Evolutionary conservation across 2,113 vertebrate genomes (phyloP).

Genomic region (Corythoichthys intestinalis): DNA sequence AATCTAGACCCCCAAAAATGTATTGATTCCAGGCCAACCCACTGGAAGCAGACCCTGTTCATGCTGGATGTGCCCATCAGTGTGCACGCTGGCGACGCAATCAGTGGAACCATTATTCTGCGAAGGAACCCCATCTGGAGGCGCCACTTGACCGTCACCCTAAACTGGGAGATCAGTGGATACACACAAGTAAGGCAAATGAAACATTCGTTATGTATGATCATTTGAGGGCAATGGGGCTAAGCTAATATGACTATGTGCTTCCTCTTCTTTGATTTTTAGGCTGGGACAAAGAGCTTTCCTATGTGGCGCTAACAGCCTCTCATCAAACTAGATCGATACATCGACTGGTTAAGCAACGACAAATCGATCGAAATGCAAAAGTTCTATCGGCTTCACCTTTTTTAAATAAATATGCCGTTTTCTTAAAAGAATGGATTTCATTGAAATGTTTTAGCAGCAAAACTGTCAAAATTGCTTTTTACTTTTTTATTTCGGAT

Average conservation of each 20-base stretch:
- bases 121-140: constrained; percentile 78
- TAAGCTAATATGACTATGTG: background rate
- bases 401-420: too few relatives aligned
- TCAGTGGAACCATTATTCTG: constrained; percentile 64
- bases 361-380: too few relatives aligned
- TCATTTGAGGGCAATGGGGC: background rate
- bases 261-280: constrained; percentile 6
- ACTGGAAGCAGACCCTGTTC: constrained; percentile 84
- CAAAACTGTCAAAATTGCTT: too few relatives aligned
- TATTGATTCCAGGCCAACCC: constrained; percentile 65
- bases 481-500: too few relatives aligned
- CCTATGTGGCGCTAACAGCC: constrained; percentile 79
- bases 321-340: background rate
- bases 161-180: constrained; percentile 71
- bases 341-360: too few relatives aligned
- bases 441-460: too few relatives aligned
- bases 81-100: constrained; percentile 55
- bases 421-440: too few relatives aligned
- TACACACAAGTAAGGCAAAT: constrained; percentile 49
- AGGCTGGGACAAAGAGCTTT: constrained; percentile 76
- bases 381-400: too few relatives aligned
- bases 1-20: background rate
- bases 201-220: constrained; percentile 11
- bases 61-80: constrained; percentile 76
- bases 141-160: constrained; percentile 74